phyloP scores from a whole-genome alignment of 2,113 vertebrate genomes.

The Potamarius usumacintae region DNA sequence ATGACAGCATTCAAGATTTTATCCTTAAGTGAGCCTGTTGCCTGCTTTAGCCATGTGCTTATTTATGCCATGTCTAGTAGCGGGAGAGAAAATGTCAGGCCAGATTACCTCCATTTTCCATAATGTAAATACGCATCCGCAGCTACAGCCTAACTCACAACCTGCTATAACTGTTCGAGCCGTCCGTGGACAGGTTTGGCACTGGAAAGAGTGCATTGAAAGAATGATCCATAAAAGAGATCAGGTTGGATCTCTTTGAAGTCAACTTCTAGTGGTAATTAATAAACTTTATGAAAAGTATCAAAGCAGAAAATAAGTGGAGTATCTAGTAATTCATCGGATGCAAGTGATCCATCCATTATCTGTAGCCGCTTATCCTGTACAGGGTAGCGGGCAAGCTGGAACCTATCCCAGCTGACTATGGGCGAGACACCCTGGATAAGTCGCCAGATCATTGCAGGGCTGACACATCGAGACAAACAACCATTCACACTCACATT shows the following conservation, averaged over 20 bases:
- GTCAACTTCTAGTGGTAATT: background rate
- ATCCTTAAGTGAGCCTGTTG: conserved; percentile 55
- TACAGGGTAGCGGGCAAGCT: no score
- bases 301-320: background rate
- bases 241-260: conserved; percentile 6
- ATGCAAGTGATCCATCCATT: background rate
- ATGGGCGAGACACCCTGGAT: no score
- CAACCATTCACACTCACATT: no score
- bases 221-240: background rate
- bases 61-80: conserved; percentile 60
- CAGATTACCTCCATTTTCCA: background rate
- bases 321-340: background rate
- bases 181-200: background rate
- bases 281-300: background rate
- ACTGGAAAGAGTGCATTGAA: conserved; percentile 7
- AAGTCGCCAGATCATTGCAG: no score
- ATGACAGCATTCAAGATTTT: conserved; percentile 66
- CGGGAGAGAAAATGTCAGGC: conserved; percentile 52
- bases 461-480: no score
- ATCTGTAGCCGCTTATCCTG: no score
- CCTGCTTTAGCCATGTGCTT: conserved; percentile 59
- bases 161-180: background rate
- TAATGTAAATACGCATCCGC: background rate
- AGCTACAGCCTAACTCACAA: background rate
- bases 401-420: no score